Conservation (phyloP, 2,113 vertebrate genomes). For the Stigmatopora nigra region DNA sequence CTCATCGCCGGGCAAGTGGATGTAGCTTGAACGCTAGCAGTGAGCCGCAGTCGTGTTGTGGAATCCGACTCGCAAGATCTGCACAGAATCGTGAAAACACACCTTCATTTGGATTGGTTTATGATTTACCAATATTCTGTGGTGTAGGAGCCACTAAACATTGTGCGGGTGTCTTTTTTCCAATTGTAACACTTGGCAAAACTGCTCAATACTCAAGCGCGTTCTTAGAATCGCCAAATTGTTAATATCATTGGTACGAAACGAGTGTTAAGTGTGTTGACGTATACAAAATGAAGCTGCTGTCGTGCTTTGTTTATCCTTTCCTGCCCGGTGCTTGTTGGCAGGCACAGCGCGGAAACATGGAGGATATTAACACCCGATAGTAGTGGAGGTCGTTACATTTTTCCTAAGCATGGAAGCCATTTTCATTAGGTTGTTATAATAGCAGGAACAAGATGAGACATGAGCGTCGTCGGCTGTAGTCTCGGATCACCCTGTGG, state of each 20-base stretch:
- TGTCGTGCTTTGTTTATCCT: not conserved
- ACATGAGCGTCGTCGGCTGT: constrained; percentile 3
- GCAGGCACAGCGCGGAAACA: constrained; percentile 20
- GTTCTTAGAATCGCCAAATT: not conserved
- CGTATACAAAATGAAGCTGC: not conserved
- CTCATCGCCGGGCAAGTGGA: constrained; percentile 6
- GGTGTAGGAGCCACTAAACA: constrained; percentile 33
- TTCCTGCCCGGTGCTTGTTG: constrained; percentile 11
- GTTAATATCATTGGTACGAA: not conserved
- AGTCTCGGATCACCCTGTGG: not conserved
- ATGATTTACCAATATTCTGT: not conserved
- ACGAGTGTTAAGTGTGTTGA: not conserved
- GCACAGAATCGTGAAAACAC: constrained; percentile 24
- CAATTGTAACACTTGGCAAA: not conserved
- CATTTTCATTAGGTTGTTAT: constrained; percentile 57
- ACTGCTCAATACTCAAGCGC: not conserved
- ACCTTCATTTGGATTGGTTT: not conserved
- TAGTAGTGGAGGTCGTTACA: constrained; percentile 51
- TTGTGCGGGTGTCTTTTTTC: constrained; percentile 34
- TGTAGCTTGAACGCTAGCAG: constrained; percentile 33
- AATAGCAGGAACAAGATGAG: constrained; percentile 19
- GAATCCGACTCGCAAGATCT: constrained; percentile 50
- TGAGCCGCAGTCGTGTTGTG: constrained; percentile 39
- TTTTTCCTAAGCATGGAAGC: constrained; percentile 50
- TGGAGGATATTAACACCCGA: constrained; percentile 38